Conservation (phyloP, 2,888 invertebrate genomes). For the Augochlorella aurata region DNA sequence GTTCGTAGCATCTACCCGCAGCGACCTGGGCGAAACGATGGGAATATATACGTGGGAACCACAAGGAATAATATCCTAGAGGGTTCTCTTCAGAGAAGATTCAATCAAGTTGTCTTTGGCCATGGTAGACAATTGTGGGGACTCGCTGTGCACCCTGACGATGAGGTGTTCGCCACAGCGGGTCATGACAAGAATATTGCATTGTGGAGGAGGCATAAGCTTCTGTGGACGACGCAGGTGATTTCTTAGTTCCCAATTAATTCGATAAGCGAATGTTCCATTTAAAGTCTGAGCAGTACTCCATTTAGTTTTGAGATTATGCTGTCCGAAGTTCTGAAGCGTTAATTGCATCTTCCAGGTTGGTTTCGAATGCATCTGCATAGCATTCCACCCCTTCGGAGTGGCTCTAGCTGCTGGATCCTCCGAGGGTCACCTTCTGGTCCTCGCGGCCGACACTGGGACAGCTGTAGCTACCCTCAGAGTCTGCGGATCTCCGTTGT, state of each 20-base stretch:
- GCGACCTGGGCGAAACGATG: slow-evolving; percentile 93
- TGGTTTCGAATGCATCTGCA: slow-evolving; percentile 93
- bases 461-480: slow-evolving; percentile 92
- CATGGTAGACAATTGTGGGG: slow-evolving; percentile 95
- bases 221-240: slow-evolving; percentile 93
- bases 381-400: slow-evolving; percentile 94
- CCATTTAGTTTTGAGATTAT: not conserved
- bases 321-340: not conserved
- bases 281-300: too few species aligned
- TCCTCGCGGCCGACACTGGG: slow-evolving; percentile 93
- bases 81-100: slow-evolving; percentile 93
- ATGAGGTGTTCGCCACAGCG: slow-evolving; percentile 95
- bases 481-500: slow-evolving; percentile 93
- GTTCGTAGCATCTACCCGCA: slow-evolving; percentile 95
- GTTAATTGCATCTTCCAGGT: slow-evolving; percentile 82
- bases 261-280: not conserved
- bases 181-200: slow-evolving; percentile 96
- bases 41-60: slow-evolving; percentile 95
- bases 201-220: slow-evolving; percentile 94
- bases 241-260: not conserved
- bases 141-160: slow-evolving; percentile 93
- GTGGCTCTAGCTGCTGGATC: slow-evolving; percentile 94
- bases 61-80: slow-evolving; percentile 94
- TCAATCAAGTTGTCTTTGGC: slow-evolving; percentile 93
- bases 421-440: slow-evolving; percentile 93